Evolutionary conservation across 1,140 invertebrate genomes (phyloP).

Genomic region (Vanessa tameamea): DNA sequence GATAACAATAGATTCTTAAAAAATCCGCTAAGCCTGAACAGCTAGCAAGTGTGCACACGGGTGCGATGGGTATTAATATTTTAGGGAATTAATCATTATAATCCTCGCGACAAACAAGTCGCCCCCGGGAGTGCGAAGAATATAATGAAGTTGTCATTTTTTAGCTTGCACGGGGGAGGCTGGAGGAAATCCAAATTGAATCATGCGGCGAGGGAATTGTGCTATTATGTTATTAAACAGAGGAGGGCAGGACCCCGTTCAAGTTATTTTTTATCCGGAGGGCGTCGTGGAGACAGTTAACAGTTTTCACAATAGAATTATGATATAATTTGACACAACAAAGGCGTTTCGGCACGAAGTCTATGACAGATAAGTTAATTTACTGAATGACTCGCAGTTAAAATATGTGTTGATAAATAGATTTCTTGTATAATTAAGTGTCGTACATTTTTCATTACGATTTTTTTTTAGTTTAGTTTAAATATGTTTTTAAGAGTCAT

Average conservation of each 20-base stretch:
- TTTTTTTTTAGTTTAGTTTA: no score
- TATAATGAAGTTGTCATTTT: slow-evolving; percentile 81
- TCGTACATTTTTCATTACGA: no score
- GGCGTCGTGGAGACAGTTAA: slow-evolving; percentile 76
- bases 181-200: slow-evolving; percentile 82
- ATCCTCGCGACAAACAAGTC: slow-evolving; percentile 79
- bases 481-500: no score
- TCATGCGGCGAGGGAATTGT: slow-evolving; percentile 82
- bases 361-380: slow-evolving; percentile 49
- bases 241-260: slow-evolving; percentile 78
- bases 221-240: slow-evolving; percentile 83
- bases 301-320: slow-evolving; percentile 80
- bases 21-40: slow-evolving; percentile 66
- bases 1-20: slow-evolving; percentile 54
- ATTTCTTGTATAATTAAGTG: not conserved
- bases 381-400: slow-evolving; percentile 33
- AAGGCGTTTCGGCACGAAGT: slow-evolving; percentile 52
- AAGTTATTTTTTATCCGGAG: slow-evolving; percentile 69
- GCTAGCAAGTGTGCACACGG: slow-evolving; percentile 68
- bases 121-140: slow-evolving; percentile 73
- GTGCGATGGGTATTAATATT: slow-evolving; percentile 77
- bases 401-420: slow-evolving; percentile 2
- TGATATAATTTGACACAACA: slow-evolving; percentile 79
- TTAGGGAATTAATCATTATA: slow-evolving; percentile 81
- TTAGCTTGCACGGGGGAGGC: slow-evolving; percentile 74